Conservation (phyloP, 2,888 invertebrate species). For the Andrena bucephala region DNA sequence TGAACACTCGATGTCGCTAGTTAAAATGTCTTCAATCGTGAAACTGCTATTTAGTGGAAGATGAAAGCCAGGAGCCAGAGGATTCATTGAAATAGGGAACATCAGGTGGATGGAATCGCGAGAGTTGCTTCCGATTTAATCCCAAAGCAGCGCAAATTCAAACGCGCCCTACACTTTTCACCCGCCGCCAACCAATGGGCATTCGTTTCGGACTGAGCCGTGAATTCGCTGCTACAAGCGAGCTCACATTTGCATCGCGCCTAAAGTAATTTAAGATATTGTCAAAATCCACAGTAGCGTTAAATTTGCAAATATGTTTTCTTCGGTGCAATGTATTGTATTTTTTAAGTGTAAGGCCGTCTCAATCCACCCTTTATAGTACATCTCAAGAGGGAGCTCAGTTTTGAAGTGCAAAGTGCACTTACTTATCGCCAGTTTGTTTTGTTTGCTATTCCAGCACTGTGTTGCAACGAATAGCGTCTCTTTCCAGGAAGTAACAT, state of each 20-base stretch:
- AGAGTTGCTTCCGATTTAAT: conserved; percentile 4
- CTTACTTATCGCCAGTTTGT: neutral
- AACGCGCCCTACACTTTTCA: neutral
- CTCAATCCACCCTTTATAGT: neutral
- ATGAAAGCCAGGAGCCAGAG: neutral
- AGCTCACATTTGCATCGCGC: too few species aligned
- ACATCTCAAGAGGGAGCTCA: neutral
- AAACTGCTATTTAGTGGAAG: conserved; percentile 1
- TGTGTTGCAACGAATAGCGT: conserved; percentile 1
- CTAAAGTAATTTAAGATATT: too few species aligned
- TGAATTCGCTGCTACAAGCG: neutral
- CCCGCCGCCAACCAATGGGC: neutral
- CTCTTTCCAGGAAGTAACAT: neutral
- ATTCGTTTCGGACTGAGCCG: neutral
- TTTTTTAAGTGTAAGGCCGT: neutral
- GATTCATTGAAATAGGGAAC: neutral
- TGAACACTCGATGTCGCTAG: conserved; percentile 9
- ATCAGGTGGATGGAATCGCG: neutral
- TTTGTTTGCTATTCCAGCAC: neutral
- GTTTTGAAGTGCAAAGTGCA: neutral
- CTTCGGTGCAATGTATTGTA: too few species aligned
- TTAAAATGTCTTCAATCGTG: conserved; percentile 27
- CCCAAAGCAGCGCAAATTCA: neutral
- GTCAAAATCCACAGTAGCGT: too few species aligned
- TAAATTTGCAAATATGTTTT: too few species aligned